Evolutionary conservation across 2,113 vertebrate species (phyloP).

Genomic region (Antechinus stuartii): DNA sequence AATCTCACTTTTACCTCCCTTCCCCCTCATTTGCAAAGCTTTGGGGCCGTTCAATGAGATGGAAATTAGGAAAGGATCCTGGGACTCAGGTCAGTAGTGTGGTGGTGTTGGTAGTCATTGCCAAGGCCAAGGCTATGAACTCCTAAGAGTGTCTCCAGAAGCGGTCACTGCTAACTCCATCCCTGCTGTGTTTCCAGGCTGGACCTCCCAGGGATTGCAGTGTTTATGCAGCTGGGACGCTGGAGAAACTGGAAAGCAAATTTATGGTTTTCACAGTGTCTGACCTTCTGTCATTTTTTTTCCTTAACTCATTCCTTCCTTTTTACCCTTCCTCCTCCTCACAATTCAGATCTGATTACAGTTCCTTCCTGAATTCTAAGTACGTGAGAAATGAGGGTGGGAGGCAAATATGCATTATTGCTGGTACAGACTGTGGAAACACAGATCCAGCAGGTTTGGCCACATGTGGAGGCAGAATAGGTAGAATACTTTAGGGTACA

Average conservation of each 20-base stretch:
- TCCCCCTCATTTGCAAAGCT: not conserved
- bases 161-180: not conserved
- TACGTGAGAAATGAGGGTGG: not conserved
- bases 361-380: not conserved
- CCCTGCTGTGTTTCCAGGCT: not conserved
- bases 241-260: not conserved
- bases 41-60: not conserved
- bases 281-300: not conserved
- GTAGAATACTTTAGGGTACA: not conserved
- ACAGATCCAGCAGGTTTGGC: not conserved
- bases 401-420: not conserved
- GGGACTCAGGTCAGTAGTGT: not conserved
- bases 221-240: not conserved
- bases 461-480: not conserved
- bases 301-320: not conserved
- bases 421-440: not conserved
- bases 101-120: not conserved
- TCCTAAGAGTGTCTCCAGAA: not conserved
- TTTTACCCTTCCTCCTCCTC: not conserved
- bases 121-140: not conserved
- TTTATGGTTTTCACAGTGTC: not conserved
- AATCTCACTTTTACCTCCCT: not conserved
- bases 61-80: not conserved
- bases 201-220: not conserved
- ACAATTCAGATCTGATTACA: not conserved